Base-by-base conservation (phyloP, 2,797 vertebrate genomes). In the Muscicapa striata region DNA sequence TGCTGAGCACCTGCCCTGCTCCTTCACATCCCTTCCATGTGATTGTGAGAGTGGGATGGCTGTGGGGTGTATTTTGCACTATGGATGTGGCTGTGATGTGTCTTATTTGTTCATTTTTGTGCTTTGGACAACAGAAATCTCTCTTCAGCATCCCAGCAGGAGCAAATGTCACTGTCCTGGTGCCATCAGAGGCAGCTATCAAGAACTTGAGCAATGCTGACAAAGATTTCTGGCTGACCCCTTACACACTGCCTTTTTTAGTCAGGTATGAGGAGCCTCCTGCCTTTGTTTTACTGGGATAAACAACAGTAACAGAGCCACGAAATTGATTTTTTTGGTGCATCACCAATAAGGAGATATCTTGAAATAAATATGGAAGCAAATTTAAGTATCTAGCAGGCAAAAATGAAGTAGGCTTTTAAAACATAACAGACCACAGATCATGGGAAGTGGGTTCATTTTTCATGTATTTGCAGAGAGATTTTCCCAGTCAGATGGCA, bases 161-260 rank as follows among this genome's bases (percentile, higher is more conserved):
- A 81, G 75, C 94, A 57, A 98, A 98, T 63, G 32, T 99, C 83
- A 99, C 99, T 11, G 97, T 98, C 58, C 84, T 99, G 88, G 98
- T 98, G 81, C 99, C 99, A 2, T 97, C 97, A 1, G 93, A 91
- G 43, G 63, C 82, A 15, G 98, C 98, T 36, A 48, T 98, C 81
- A 96, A 15, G 67, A 98, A 97, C 87, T 26, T 98, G 85, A 98
- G 74, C 67, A 14, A 30, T 2, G 38, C 77, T 38, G 96, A 98
- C 46, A 72, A 72, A 29, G 49, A 63, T 6, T 98, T 98, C 97
- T 99, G 98, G 99, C 46, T 95, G 57, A 97, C 90, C 29, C 95
- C 97, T 32, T 97, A 98, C 89, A 94, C 24, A 36, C 87, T 98
- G 40, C 97, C 97, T 11, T 95, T 98, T 94, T 93, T 99, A 81